Conservation (phyloP, 2,888 invertebrate species). For the Drosophila austrosaltans region DNA sequence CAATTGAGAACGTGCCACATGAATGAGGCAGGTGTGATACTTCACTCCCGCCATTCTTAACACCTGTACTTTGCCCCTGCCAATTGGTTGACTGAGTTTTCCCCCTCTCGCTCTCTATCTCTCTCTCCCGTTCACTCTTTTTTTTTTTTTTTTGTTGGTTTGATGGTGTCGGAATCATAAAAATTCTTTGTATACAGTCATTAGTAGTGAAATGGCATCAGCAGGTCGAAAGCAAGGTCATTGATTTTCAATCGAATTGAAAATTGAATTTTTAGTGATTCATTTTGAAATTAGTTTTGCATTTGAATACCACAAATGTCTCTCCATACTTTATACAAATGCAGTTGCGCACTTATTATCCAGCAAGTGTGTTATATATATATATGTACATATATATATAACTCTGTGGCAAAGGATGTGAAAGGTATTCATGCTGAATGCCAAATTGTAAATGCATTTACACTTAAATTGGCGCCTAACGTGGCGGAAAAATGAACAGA, state of each 20-base stretch:
- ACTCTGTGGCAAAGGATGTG: too few relatives aligned
- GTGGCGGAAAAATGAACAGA: slow-evolving; percentile 11
- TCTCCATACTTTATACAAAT: background rate
- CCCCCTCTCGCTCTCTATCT: too few relatives aligned
- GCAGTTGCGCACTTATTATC: too few relatives aligned
- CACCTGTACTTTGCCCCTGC: background rate
- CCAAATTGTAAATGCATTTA: slow-evolving; percentile 14
- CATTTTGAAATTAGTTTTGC: slow-evolving; percentile 6
- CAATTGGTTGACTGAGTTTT: background rate
- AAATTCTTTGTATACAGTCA: slow-evolving; percentile 61
- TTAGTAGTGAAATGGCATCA: slow-evolving; percentile 16
- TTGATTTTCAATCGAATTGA: slow-evolving; percentile 5
- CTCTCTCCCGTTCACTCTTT: too few relatives aligned
- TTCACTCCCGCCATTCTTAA: background rate
- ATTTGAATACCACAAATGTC: background rate
- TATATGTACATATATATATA: too few relatives aligned
- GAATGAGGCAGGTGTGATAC: background rate
- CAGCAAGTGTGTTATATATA: background rate
- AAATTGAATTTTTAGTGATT: background rate
- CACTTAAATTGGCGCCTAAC: slow-evolving; percentile 19
- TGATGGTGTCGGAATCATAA: slow-evolving; percentile 71
- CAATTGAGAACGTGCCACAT: background rate
- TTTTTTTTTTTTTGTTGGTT: background rate
- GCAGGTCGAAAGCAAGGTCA: background rate
- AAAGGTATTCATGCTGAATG: background rate